These are phyloP conservation scores for Cyclargus thomasi DNA, from an alignment of 1,140 invertebrate genomes.

Conservation along the genomic window DNA sequence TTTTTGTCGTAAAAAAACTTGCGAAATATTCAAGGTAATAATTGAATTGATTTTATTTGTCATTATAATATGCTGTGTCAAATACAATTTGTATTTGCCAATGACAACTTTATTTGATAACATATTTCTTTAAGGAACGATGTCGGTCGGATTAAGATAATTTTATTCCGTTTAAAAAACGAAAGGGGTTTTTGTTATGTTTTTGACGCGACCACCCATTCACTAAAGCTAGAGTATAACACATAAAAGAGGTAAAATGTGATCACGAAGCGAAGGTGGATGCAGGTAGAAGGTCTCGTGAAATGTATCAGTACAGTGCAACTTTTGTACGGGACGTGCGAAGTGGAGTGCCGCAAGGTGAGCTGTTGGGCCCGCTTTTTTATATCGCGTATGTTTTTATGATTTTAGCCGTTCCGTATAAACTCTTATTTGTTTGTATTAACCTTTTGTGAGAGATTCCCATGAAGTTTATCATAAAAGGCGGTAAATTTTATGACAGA, in stretches of 20 bases:
- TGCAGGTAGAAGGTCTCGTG: slow-evolving; percentile 64
- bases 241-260: slow-evolving; percentile 40
- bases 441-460: background rate
- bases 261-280: slow-evolving; percentile 44
- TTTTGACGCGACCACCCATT: slow-evolving; percentile 52
- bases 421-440: slow-evolving; percentile 22
- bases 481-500: background rate
- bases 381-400: slow-evolving; percentile 43
- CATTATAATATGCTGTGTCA: too few species aligned
- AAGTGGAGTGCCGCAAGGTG: slow-evolving; percentile 63
- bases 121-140: background rate
- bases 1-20: too few species aligned
- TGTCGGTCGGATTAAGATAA: background rate
- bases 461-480: slow-evolving; percentile 7
- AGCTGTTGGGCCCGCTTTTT: slow-evolving; percentile 43
- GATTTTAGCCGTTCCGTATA: slow-evolving; percentile 15
- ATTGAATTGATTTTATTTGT: too few species aligned
- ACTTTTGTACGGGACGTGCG: slow-evolving; percentile 64
- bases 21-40: too few species aligned
- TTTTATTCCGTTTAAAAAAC: background rate
- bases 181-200: slow-evolving; percentile 26
- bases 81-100: too few species aligned
- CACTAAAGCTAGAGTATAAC: slow-evolving; percentile 25
- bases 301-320: slow-evolving; percentile 69
- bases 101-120: background rate